Evolutionary conservation across 2,797 vertebrate genomes (phyloP), one percentile per base, ranked within the genome.

Genomic region (Myiotriccus ornatus): DNA sequence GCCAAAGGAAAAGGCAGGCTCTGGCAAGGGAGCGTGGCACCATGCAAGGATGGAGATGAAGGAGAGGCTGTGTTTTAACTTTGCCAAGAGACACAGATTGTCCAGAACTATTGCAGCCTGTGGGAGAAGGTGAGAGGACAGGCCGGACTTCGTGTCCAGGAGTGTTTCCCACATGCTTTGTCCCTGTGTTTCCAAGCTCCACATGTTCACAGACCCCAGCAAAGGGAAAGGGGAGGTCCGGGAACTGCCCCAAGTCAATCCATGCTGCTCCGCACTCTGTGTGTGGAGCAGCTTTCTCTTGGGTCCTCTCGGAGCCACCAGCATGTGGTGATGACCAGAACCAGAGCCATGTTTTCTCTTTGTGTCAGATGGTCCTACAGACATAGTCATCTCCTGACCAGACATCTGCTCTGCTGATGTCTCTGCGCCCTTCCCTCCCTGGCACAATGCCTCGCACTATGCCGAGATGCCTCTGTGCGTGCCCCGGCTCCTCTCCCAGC

Each of bases 251-350:
- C 0, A 0, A 35, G 30, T 34, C 12, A 8, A 11, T 53, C 35
- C 1, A 1, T 55, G 43, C 63, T 2, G 3, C 41, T 67, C 25
- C 12, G 7, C 2, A 1, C 43, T 25, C 32, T 2, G 1, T 41
- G 27, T 14, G 9, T 83, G 52, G 27, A 74, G 14, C 28, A 55
- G 32, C 32, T 34, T 78, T 67, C 60, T 82, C 60, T 39, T 43
- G 17, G 25, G 41, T 74, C n/a, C 39, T 70, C 28, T 41, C 5
- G 3, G 43, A 70, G 21, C 41, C 41, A 41, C 28, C 17, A 67
- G 37, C 18, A 28, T 0, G 0, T 73, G 53, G 21, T 30, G 46
- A 35, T 0, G 2, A 57, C 62, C 74, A 59, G 62, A 84, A 41
- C 27, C 0, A 0, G 60, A 82, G 35, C 62, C 35, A 5, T 25